Percentiles rank a stretch among this genome's conserved stretches.
Conservation (phyloP, 2,888 invertebrate species). For the Pharmacophagus antenor region DNA sequence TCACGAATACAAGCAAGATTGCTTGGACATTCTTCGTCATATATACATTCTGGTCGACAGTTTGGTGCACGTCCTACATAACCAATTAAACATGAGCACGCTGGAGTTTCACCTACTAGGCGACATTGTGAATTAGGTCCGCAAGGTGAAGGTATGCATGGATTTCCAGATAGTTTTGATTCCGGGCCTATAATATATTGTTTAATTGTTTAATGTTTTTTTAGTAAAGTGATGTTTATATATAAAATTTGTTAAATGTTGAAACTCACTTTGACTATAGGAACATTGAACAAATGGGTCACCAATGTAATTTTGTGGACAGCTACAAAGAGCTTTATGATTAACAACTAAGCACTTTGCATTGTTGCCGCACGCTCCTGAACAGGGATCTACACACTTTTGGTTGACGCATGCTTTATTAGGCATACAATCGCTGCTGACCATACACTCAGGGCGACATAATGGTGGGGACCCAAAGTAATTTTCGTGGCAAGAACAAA, state of each 20-base stretch:
- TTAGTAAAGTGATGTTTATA: background rate
- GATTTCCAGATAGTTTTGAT: slow-evolving; percentile 82
- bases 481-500: slow-evolving; percentile 89
- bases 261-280: slow-evolving; percentile 84
- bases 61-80: slow-evolving; percentile 92
- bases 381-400: slow-evolving; percentile 90
- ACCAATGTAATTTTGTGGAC: slow-evolving; percentile 86
- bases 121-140: slow-evolving; percentile 92
- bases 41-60: slow-evolving; percentile 92
- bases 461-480: slow-evolving; percentile 90
- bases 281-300: slow-evolving; percentile 90
- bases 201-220: background rate
- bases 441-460: slow-evolving; percentile 90
- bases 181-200: slow-evolving; percentile 73
- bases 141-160: slow-evolving; percentile 91
- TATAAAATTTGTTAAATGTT: background rate
- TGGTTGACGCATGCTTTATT: slow-evolving; percentile 90
- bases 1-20: slow-evolving; percentile 91
- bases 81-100: slow-evolving; percentile 89
- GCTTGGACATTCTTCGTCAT: slow-evolving; percentile 91
- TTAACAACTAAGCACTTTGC: slow-evolving; percentile 91
- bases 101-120: slow-evolving; percentile 86
- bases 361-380: slow-evolving; percentile 90
- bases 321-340: slow-evolving; percentile 93
- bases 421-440: slow-evolving; percentile 90